Base-by-base conservation (phyloP, 2,797 vertebrate genomes). In the Jordanella pulchra region DNA sequence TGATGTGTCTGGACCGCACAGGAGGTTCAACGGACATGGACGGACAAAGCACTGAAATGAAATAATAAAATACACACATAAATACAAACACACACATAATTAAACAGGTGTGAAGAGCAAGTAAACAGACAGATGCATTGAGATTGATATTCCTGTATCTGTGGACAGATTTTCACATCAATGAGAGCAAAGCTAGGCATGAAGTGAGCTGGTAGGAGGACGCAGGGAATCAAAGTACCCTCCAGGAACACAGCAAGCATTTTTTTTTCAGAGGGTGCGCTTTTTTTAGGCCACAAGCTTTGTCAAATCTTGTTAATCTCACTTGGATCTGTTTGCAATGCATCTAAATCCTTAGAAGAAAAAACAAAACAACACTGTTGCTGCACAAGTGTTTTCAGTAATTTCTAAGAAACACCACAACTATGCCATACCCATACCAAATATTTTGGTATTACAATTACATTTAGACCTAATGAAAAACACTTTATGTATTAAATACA, bases 141-240 rank as follows among this genome's bases (percentile, higher is more conserved):
- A 81, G 70, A 87, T 84, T 89, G 78, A 89, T 89, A 86, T 89
- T 85, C 82, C 78, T 23, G 21, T 75, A 83, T 89, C 77, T 81
- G 80, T 67, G 70, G 67, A 79, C 84, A 27, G 44, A 79, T 88
- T 92, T 92, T 89, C 80, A 91, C 88, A 89, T 91, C 91, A 93
- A 88, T 89, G 84, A 80, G 67, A 89, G 78, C 51, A 72, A 84
- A 85, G 85, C 32, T 71, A 87, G 83, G 87, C 88, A 90, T 91
- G 88, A 89, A 89, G 89, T 88, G 84, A 88, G 86, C 88, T 87
- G 85, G 90, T 83, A 89, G 79, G 51, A 81, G 80, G 84, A 89
- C 63, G 83, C 71, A 81, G 82, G 72, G 84, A 93, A 87, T 86
- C 82, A 91, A 90, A 89, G 85, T 82, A 77, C 84, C 89, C 87